Evolutionary conservation across 1,140 invertebrate genomes (phyloP).

Genomic region (Megalonaias nervosa): DNA sequence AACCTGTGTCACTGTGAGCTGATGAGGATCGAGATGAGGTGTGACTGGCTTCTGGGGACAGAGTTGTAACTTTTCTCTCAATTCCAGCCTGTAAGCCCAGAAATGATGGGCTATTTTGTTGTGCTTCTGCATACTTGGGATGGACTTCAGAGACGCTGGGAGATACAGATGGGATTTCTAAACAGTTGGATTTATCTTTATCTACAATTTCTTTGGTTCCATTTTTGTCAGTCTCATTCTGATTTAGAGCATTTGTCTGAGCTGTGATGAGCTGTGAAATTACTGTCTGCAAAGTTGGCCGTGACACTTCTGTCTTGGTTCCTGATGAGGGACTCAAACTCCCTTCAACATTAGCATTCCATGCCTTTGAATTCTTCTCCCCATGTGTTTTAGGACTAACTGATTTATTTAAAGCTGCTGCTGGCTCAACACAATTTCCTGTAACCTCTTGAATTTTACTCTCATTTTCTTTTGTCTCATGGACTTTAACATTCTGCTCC

Average conservation of each 20-base stretch:
- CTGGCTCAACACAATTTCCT: background rate
- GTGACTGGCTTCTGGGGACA: background rate
- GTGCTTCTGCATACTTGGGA: too few species aligned
- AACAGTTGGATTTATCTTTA: too few species aligned
- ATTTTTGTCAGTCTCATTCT: conserved; percentile 20
- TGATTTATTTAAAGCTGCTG: conserved; percentile 15
- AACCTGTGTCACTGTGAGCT: conserved; percentile 10
- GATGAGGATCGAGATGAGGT: background rate
- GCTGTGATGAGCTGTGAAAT: conserved; percentile 46
- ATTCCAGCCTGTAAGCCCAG: too few species aligned
- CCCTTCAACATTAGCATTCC: too few species aligned
- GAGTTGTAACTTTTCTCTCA: background rate
- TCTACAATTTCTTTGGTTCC: background rate
- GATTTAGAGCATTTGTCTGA: conserved; percentile 29
- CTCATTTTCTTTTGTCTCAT: background rate
- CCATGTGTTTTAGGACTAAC: background rate
- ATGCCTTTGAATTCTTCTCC: background rate
- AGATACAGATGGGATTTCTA: too few species aligned
- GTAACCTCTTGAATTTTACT: background rate
- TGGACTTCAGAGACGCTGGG: too few species aligned
- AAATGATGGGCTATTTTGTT: too few species aligned
- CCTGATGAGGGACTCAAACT: background rate
- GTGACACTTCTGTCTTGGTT: conserved; percentile 11
- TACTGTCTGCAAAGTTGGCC: conserved; percentile 39
- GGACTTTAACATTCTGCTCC: conserved; percentile 6